Base-by-base conservation (phyloP, 2,113 vertebrate species). In the Melozone crissalis region DNA sequence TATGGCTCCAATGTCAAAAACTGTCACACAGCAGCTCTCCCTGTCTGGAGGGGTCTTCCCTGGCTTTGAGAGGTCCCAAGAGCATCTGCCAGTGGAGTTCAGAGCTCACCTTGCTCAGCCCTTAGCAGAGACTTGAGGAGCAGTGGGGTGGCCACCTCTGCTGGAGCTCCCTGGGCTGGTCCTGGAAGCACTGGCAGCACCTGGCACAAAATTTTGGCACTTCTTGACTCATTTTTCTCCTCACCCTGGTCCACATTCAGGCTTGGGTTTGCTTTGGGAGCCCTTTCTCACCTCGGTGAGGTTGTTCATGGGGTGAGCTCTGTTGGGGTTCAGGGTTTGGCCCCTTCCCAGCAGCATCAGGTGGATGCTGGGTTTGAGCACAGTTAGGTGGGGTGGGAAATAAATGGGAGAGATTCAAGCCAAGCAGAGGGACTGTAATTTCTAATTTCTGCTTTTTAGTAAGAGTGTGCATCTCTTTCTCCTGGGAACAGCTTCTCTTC, bases 381-480 rank as follows among this genome's bases (percentile, higher is more conserved):
- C 15, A 24, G 35, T 22, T 16, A 27, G 21, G 14, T 31, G 33
- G 22, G 54, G 33, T n/a, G 15, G 92, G 74, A 73, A 62, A 52
- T 21, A 61, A 88, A 41, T 1, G 31, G 55, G 57, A 71, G 33
- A 52, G 27, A 7, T 33, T 72, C 46, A 77, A 62, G 43, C 20
- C n/a, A 43, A 57, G 24, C 7, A 58, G 31, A 67, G 61, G 15
- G 22, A 73, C 49, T 90, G 77, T 8, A 51, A 44, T 84, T 90
- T 63, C 5, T 8, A 51, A 44, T 84, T 90, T 63, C 5, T 65
- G 33, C 35, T 87, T 85, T 80, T 51, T 91, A 77, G 49, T 89
- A 91, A 28, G 21, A 95, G 52, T 17, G 6, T 84, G 80, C 74
- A 75, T 93, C 90, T 94, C 78, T 86, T 95, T 94, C 95, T 97